Percentiles rank a stretch among this genome's conserved stretches.
These are phyloP conservation scores for Cryptomyrus ogoouensis DNA, from an alignment of 2,113 vertebrate genomes.

Conservation along the genomic window DNA sequence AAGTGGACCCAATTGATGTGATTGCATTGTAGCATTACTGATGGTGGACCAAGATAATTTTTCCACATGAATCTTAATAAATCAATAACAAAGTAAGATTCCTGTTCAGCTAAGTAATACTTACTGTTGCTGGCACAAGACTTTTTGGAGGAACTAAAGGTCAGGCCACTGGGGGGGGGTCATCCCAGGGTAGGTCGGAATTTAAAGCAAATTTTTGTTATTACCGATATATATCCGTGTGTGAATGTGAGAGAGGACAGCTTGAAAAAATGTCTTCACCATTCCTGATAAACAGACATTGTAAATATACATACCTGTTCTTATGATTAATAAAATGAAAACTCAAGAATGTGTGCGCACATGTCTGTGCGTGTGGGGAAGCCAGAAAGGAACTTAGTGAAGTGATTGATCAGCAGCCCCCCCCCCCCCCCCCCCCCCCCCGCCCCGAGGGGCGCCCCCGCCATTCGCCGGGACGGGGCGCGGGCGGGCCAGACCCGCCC, in stretches of 20 bases:
- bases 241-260: neutral
- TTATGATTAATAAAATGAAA: neutral
- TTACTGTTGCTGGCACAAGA: neutral
- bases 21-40: neutral
- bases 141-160: neutral
- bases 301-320: neutral
- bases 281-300: neutral
- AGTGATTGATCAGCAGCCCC: conserved; percentile 76
- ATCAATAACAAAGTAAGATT: neutral
- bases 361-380: conserved; percentile 63
- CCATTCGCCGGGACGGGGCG: too few relatives aligned
- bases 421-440: too few relatives aligned
- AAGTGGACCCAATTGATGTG: neutral
- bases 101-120: neutral
- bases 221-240: neutral
- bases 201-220: neutral
- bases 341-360: neutral
- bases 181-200: neutral
- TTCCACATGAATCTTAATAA: neutral
- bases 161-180: neutral
- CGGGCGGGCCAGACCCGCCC: too few relatives aligned
- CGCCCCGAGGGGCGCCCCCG: too few relatives aligned
- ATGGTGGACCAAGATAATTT: neutral
- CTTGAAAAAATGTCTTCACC: neutral
- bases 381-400: conserved; percentile 78